phyloP scores from a whole-genome alignment of 2,797 vertebrate genomes.

The Austrolebias charrua region DNA sequence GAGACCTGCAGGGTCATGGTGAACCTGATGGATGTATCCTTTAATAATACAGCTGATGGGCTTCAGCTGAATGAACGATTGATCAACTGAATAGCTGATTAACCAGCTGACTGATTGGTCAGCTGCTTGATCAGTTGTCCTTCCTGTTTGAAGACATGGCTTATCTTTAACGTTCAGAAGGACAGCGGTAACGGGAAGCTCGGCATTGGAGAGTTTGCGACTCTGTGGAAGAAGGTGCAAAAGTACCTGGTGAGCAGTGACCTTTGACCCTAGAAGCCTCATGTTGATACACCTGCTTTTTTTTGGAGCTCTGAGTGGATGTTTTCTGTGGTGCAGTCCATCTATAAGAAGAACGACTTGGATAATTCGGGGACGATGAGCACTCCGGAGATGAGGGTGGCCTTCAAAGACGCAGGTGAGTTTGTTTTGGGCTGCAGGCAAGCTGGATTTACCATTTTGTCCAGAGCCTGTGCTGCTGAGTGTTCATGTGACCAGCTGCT shows the following conservation, averaged over 20 bases:
- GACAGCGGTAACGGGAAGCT: constrained; percentile 81
- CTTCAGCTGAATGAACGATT: too few relatives aligned
- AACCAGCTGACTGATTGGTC: background rate
- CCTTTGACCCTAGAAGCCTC: constrained; percentile 13
- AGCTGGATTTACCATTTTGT: background rate
- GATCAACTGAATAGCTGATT: too few relatives aligned
- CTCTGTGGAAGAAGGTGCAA: constrained; percentile 89
- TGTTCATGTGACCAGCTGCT: background rate
- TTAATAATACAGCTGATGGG: background rate
- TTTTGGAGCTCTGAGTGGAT: background rate
- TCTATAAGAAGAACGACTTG: constrained; percentile 81
- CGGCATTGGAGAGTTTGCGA: constrained; percentile 84
- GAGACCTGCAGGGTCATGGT: constrained; percentile 88
- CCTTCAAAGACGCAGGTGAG: constrained; percentile 85
- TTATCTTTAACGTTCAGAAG: constrained; percentile 77
- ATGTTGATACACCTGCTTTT: too few relatives aligned
- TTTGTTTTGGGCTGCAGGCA: background rate
- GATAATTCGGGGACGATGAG: constrained; percentile 83
- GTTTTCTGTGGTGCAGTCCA: constrained; percentile 62
- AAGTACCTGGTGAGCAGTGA: constrained; percentile 83
- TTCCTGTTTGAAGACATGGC: background rate
- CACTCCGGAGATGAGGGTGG: constrained; percentile 83
- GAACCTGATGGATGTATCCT: constrained; percentile 93
- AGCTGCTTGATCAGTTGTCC: background rate
- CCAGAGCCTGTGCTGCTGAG: background rate